Base-by-base conservation (phyloP, 2,888 invertebrate genomes). In the Spilosoma lubricipeda region DNA sequence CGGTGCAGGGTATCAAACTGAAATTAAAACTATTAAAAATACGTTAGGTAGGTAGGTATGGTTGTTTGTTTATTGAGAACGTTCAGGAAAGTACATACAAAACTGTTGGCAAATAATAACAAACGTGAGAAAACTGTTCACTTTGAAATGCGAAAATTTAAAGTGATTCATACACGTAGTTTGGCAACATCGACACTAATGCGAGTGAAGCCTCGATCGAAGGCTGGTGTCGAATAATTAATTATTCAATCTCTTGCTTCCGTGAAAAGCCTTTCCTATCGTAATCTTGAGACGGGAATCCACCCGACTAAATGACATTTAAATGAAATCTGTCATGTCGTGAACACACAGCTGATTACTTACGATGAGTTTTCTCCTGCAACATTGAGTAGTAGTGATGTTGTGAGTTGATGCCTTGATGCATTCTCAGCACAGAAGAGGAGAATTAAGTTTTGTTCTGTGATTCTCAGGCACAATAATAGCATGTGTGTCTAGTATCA, bases 21-120 rank as follows among this genome's bases (percentile, higher is more conserved):
- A 36, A 73, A 74, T 73, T 73, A 70, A 68, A 72, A 67, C 78
- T 72, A 73, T 70, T 70, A 67, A 67, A 56, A 76, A 42, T 56
- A 20, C 56, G 70, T 74, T 77, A 56, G 36, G 73, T 30, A 20
- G 8, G 5, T 52, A 20, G 4, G 3, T 48, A 66, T n/a, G 15
- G 56, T 69, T 59, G 65, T 52, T 48, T n/a, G 69, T 39, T 67
- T 36, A 67, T 68, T 48, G 39, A 30, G 39, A 66, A 36, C 70
- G 63, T 42, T 63, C 39, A 27, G 66, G 71, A 74, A 71, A 80
- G 73, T 67, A 56, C 64, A 80, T 70, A 70, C 56, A 42, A 59
- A 77, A 71, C 56, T 66, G 33, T 56, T 66, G 27, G n/a, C 63
- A 23, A 36, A 67, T 68, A 36, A 30, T 45, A 63, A 42, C 33